Evolutionary conservation across 37 sponge, comb jelly and placozoan genomes (phyloP).

Genomic region (Ianthella basta): DNA sequence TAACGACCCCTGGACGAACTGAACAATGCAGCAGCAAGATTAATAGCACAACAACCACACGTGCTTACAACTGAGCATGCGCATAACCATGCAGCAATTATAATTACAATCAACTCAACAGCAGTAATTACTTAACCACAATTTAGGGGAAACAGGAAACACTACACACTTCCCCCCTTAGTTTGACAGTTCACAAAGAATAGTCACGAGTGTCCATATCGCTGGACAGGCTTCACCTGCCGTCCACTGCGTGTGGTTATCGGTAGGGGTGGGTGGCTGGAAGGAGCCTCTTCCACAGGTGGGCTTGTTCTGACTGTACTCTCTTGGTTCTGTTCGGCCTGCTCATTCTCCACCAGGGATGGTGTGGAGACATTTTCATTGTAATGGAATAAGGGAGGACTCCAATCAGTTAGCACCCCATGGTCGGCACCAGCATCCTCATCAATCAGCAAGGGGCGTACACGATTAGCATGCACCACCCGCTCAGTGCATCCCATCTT

Average conservation of each 20-base stretch:
- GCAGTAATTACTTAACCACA: too few relatives aligned
- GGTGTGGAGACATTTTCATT: not conserved
- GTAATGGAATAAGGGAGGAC: constrained; percentile 9
- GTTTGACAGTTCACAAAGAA: not conserved
- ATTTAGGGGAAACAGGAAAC: not conserved
- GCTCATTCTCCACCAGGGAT: not conserved
- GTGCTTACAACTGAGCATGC: too few relatives aligned
- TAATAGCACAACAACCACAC: too few relatives aligned
- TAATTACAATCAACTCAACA: too few relatives aligned
- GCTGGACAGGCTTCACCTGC: not conserved
- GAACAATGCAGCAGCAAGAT: too few relatives aligned
- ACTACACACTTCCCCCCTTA: constrained; percentile 6
- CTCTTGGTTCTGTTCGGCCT: too few relatives aligned
- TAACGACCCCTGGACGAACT: too few relatives aligned
- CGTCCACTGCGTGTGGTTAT: constrained; percentile 13
- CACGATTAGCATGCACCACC: constrained; percentile 10
- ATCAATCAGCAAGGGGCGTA: not conserved
- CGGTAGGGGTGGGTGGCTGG: not conserved
- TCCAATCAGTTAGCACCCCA: not conserved
- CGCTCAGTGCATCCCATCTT: not conserved
- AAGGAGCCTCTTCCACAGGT: not conserved
- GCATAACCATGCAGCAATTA: too few relatives aligned
- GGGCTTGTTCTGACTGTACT: too few relatives aligned
- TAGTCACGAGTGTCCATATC: constrained; percentile 3
- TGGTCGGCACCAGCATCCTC: not conserved